Percentiles rank a stretch among this genome's conserved stretches.
Evolutionary conservation across 2,797 vertebrate genomes (phyloP).

Genomic region (Sorex maritimensis): DNA sequence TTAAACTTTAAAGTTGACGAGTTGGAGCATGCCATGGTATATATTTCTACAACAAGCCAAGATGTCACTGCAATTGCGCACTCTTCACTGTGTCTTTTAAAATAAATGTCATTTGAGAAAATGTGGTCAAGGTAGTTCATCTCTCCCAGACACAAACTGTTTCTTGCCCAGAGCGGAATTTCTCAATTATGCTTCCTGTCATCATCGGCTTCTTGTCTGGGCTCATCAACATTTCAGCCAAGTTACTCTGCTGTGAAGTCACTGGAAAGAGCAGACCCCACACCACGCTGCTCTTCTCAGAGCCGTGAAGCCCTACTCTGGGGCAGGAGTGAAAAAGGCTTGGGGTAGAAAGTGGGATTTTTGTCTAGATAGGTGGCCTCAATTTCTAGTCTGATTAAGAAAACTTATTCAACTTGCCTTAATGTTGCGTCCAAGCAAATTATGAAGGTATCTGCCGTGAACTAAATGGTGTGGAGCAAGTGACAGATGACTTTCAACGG

Average conservation of each 20-base stretch:
- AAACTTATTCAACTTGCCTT: constrained; percentile 44
- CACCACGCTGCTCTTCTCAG: constrained; percentile 49
- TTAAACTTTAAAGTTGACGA: constrained; percentile 15
- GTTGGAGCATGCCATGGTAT: constrained; percentile 1
- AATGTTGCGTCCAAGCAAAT: constrained; percentile 61
- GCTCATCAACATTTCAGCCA: constrained; percentile 44
- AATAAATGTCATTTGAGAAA: constrained; percentile 66
- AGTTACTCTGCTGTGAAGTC: background rate
- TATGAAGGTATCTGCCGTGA: background rate
- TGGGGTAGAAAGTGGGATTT: background rate
- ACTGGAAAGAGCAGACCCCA: constrained; percentile 69
- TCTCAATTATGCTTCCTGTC: constrained; percentile 43
- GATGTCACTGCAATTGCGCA: constrained; percentile 36
- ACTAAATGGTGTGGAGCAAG: background rate
- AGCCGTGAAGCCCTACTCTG: background rate
- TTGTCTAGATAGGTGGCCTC: constrained; percentile 39
- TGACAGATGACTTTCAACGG: background rate
- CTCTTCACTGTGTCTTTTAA: constrained; percentile 65
- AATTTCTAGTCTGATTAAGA: constrained; percentile 12
- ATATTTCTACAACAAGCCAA: constrained; percentile 6
- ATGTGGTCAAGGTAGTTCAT: background rate
- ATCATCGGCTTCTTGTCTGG: constrained; percentile 64
- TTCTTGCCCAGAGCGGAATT: constrained; percentile 62
- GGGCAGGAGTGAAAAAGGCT: constrained; percentile 25
- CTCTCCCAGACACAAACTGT: constrained; percentile 33